These are phyloP conservation scores for Leptopilina boulardi DNA, from an alignment of 1,140 invertebrate species.

Conservation along the genomic window DNA sequence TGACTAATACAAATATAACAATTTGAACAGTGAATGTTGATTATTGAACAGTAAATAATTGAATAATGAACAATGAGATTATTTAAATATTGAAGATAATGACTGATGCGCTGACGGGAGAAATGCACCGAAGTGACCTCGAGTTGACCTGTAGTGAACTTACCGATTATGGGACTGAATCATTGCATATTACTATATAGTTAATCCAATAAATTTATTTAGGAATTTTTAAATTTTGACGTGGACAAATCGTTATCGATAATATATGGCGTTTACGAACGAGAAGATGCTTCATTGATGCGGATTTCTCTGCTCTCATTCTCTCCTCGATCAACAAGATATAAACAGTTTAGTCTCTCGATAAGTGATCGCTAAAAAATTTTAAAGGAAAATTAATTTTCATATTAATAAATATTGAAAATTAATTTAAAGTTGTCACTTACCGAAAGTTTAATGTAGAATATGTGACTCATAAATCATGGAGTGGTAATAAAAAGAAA, in stretches of 20 bases:
- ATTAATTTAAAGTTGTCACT: background rate
- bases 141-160: constrained; percentile 55
- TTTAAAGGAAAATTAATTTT: background rate
- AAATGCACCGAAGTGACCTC: constrained; percentile 63
- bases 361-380: background rate
- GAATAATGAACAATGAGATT: background rate
- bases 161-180: constrained; percentile 53
- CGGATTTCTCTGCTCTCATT: constrained; percentile 29
- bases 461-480: background rate
- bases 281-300: background rate
- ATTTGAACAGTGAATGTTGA: background rate
- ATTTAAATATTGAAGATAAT: constrained; percentile 43
- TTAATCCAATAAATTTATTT: constrained; percentile 60
- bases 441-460: background rate
- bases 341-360: background rate
- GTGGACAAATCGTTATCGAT: constrained; percentile 48
- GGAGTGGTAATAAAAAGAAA: background rate
- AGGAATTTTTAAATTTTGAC: constrained; percentile 62
- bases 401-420: background rate
- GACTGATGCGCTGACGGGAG: constrained; percentile 56
- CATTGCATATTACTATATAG: constrained; percentile 59
- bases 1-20: constrained; percentile 47
- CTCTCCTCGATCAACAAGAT: constrained; percentile 27
- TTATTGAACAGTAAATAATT: background rate
- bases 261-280: background rate